These are phyloP conservation scores for Ylistrum balloti DNA, from an alignment of 1,140 invertebrate species.

Conservation along the genomic window DNA sequence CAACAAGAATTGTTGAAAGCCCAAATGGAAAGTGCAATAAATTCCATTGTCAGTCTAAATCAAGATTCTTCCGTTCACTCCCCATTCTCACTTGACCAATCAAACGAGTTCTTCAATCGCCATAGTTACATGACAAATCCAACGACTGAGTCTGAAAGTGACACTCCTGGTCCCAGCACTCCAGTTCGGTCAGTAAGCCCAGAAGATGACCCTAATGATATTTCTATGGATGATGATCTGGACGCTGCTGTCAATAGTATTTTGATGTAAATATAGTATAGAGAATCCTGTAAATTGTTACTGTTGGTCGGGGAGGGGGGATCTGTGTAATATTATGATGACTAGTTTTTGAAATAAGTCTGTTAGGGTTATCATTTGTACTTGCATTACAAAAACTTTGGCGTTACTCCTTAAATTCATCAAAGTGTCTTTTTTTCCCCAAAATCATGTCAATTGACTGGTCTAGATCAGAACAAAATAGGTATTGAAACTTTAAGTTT, in stretches of 20 bases:
- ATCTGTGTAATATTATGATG: background rate
- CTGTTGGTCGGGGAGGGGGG: background rate
- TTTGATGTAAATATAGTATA: constrained; percentile 67
- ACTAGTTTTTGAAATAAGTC: background rate
- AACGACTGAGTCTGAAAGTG: background rate
- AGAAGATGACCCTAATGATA: constrained; percentile 52
- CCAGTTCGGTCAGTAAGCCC: constrained; percentile 29
- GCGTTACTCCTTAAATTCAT: background rate
- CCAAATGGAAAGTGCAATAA: constrained; percentile 77
- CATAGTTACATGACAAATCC: constrained; percentile 30
- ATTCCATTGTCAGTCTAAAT: constrained; percentile 74
- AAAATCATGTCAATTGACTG: no score
- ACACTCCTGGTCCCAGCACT: constrained; percentile 11
- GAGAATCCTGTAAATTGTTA: background rate
- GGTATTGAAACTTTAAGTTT: no score
- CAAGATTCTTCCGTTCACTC: constrained; percentile 50
- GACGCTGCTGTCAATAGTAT: constrained; percentile 77
- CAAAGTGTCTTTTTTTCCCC: background rate
- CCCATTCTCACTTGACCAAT: constrained; percentile 45
- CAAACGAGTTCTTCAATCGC: constrained; percentile 45
- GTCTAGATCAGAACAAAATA: no score
- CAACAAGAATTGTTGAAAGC: constrained; percentile 66
- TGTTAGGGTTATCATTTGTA: background rate
- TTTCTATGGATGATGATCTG: constrained; percentile 68
- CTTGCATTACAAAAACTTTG: no score